Percentiles rank a stretch among this genome's conserved stretches.
These are phyloP conservation scores for Lagopus leucura DNA, from an alignment of 2,113 vertebrate genomes.

Conservation along the genomic window DNA sequence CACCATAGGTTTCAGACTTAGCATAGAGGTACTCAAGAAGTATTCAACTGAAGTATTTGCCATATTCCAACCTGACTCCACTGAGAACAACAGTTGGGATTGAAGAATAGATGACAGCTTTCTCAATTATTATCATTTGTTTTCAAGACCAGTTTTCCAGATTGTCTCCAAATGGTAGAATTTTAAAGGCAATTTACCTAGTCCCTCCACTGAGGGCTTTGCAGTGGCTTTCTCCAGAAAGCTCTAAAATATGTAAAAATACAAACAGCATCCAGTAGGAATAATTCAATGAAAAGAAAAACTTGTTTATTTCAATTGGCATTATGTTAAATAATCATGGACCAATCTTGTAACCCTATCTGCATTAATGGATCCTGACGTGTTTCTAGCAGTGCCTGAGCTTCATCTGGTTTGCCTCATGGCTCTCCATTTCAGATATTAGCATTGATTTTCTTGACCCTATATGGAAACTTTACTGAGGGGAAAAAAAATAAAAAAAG, in stretches of 20 bases:
- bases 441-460: neutral
- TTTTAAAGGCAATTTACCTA: conserved; percentile 62
- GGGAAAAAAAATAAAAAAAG: neutral
- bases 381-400: neutral
- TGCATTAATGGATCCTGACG: neutral
- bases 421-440: neutral
- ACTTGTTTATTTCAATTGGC: conserved; percentile 23
- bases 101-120: conserved; percentile 33
- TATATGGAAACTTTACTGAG: neutral
- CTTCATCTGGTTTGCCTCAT: neutral
- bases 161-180: conserved; percentile 52
- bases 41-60: conserved; percentile 44
- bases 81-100: conserved; percentile 37
- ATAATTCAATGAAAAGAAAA: conserved; percentile 9
- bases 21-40: neutral
- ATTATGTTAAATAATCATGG: neutral
- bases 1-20: conserved; percentile 26
- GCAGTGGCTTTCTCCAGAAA: conserved; percentile 14
- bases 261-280: neutral
- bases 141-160: conserved; percentile 44
- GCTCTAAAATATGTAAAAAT: neutral
- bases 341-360: neutral
- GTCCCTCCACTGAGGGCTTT: conserved; percentile 32
- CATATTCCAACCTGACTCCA: conserved; percentile 16
- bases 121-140: conserved; percentile 23